Base-by-base conservation (phyloP, 2,888 invertebrate genomes). In the Gonocerus acuteangulatus region DNA sequence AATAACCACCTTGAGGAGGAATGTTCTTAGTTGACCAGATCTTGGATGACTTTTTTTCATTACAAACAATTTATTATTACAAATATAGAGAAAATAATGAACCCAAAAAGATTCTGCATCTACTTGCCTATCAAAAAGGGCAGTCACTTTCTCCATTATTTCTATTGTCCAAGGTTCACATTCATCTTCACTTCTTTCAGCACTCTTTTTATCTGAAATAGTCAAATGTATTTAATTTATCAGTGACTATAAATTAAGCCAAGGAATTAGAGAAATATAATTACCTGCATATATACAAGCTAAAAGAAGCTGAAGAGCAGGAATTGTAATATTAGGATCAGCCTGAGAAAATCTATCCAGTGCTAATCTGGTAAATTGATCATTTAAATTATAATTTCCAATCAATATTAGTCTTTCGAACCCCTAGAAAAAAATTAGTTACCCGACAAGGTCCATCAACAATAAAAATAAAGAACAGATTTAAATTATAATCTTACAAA, bases 251-350 rank as follows among this genome's bases (percentile, higher is more conserved):
- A n/a, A n/a, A n/a, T n/a, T n/a, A n/a, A n/a, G n/a, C n/a, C n/a
- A n/a, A n/a, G n/a, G n/a, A n/a, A n/a, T n/a, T n/a, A n/a, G n/a
- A n/a, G n/a, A n/a, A n/a, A n/a, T n/a, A 4, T 27, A 27, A 76
- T 75, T 73, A 81, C 81, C 79, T 69, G 84, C 83, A 75, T 90
- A 90, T 81, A 89, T 86, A 72, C 87, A 87, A 47, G 86, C 84
- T 66, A 89, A 76, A 68, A 89, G 79, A 60, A 90, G 76, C 71
- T 87, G 87, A 66, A 87, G 75, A 13, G 86, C 85, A 65, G 86
- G 82, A 67, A 89, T 76, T 52, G 86, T 82, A 69, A 82, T 78
- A 69, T 80, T 77, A 49, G 86, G 84, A 74, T 84, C 85, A 52
- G 83, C 80, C 70, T 83, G 79, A 71, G 82, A 83, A 70, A 89